These are phyloP conservation scores for Sympetrum striolatum DNA, from an alignment of 2,888 invertebrate genomes.

Conservation along the genomic window DNA sequence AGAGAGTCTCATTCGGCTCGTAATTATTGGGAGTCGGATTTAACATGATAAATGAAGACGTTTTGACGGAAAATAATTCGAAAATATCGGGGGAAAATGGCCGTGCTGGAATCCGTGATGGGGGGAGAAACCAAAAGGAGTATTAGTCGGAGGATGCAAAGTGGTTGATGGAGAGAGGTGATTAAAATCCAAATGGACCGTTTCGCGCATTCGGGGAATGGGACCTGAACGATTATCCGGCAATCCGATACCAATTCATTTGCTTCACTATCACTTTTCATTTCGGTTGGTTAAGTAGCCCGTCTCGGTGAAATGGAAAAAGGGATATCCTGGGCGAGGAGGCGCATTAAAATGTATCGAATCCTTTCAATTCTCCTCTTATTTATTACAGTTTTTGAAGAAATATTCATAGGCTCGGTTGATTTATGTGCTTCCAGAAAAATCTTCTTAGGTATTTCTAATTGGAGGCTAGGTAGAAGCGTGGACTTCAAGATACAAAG, in stretches of 20 bases:
- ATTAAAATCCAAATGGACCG: not conserved
- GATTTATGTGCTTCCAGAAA: not conserved
- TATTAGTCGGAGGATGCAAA: not conserved
- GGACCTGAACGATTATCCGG: not conserved
- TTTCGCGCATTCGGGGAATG: not conserved
- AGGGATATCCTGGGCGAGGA: not conserved
- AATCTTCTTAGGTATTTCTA: too few species aligned
- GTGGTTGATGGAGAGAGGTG: not conserved
- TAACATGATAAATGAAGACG: slow-evolving; percentile 23
- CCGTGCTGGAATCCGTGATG: not conserved
- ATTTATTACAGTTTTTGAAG: not conserved
- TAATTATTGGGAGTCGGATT: slow-evolving; percentile 33
- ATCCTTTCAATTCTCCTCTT: not conserved
- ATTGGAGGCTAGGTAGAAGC: too few species aligned
- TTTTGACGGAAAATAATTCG: slow-evolving; percentile 41
- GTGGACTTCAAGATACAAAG: too few species aligned
- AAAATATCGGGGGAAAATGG: slow-evolving; percentile 17
- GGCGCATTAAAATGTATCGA: not conserved
- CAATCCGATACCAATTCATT: not conserved
- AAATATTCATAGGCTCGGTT: not conserved
- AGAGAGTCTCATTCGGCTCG: slow-evolving; percentile 23
- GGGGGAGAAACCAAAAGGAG: not conserved
- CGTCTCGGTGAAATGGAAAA: not conserved
- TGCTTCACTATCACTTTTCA: not conserved
- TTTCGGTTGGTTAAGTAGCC: not conserved